phyloP scores from a whole-genome alignment of 2,797 vertebrate species.

The Enteromius argenteus region DNA sequence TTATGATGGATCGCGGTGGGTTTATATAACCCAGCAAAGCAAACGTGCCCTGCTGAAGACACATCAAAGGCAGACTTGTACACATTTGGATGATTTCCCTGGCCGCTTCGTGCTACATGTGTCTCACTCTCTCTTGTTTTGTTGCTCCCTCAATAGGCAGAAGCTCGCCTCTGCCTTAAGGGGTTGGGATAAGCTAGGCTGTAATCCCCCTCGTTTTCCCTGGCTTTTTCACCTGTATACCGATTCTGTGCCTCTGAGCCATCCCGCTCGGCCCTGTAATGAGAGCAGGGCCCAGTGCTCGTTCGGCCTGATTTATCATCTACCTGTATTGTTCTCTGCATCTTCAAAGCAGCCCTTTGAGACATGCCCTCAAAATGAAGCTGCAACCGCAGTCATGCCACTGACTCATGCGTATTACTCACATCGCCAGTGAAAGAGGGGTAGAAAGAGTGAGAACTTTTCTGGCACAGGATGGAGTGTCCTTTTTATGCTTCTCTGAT shows the following conservation, averaged over 20 bases:
- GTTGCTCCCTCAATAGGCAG: not conserved
- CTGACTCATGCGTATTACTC: conserved; percentile 60
- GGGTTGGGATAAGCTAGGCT: conserved; percentile 45
- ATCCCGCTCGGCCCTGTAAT: conserved; percentile 44
- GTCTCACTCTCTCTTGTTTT: conserved; percentile 24
- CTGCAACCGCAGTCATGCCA: conserved; percentile 50
- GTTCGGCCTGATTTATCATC: conserved; percentile 65
- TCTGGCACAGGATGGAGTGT: conserved; percentile 40
- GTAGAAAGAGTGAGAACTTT: conserved; percentile 15
- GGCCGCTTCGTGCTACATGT: conserved; percentile 25
- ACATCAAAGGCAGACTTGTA: conserved; percentile 49
- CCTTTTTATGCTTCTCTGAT: conserved; percentile 23
- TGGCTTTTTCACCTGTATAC: conserved; percentile 35
- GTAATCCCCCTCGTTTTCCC: conserved; percentile 33
- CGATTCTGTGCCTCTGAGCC: conserved; percentile 48
- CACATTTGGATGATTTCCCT: conserved; percentile 27
- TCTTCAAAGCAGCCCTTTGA: conserved; percentile 71
- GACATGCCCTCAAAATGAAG: conserved; percentile 59
- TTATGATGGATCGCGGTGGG: conserved; percentile 44
- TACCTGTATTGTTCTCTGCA: conserved; percentile 65
- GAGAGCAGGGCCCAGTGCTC: conserved; percentile 49
- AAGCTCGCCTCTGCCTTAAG: conserved; percentile 33
- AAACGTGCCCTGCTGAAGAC: conserved; percentile 42
- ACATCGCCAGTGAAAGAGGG: conserved; percentile 20
- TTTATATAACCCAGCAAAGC: conserved; percentile 21